Evolutionary conservation across 2,888 invertebrate species (phyloP).

Genomic region (Uloborus plumipes): DNA sequence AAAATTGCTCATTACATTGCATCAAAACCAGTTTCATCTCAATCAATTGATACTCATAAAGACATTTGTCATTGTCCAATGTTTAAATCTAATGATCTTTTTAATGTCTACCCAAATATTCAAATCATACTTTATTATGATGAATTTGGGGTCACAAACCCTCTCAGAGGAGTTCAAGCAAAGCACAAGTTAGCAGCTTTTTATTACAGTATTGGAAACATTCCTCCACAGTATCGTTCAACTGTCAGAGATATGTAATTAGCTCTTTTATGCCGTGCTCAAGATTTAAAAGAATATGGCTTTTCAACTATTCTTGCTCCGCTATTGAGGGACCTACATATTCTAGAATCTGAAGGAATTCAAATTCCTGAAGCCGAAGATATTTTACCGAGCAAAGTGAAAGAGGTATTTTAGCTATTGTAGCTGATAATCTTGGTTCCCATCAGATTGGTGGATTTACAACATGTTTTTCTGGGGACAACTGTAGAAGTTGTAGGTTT

Average conservation of each 20-base stretch:
- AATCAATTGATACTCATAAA: too few species aligned
- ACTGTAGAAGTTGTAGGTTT: neutral
- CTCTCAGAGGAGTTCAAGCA: neutral
- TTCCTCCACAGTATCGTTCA: neutral
- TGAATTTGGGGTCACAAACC: neutral
- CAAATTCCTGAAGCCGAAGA: neutral
- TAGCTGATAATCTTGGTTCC: neutral
- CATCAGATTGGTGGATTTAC: slow-evolving; percentile 1
- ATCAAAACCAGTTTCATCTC: too few species aligned
- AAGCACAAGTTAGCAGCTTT: neutral
- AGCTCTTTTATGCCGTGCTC: neutral
- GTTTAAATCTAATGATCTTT: neutral
- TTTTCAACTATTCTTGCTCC: neutral
- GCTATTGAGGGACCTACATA: neutral
- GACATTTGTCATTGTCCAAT: neutral
- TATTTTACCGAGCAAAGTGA: neutral
- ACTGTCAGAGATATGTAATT: neutral
- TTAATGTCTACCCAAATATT: neutral
- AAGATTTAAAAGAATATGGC: neutral
- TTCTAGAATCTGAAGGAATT: slow-evolving; percentile 2
- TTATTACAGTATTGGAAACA: neutral
- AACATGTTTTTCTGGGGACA: neutral
- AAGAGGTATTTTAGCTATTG: neutral
- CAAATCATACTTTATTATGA: slow-evolving; percentile 15
- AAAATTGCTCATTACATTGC: too few species aligned